Evolutionary conservation across 2,113 vertebrate genomes (phyloP).

Genomic region (human): DNA sequence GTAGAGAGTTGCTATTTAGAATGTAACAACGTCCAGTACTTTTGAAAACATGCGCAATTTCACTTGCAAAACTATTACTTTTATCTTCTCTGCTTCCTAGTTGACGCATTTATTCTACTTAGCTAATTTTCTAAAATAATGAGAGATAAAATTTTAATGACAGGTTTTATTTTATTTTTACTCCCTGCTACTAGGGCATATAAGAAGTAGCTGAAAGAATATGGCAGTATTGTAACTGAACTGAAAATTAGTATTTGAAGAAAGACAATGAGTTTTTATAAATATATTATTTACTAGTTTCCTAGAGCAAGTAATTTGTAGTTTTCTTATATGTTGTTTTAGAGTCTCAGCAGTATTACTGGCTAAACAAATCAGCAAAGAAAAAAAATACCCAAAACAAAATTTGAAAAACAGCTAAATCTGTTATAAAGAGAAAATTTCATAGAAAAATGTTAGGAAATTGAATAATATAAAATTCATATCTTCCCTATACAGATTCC

Average conservation of each 20-base stretch:
- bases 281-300: conserved; percentile 55
- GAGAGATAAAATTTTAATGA: conserved; percentile 54
- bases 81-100: conserved; percentile 6
- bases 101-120: not conserved
- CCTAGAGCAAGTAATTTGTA: conserved; percentile 17
- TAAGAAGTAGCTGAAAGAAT: conserved; percentile 59
- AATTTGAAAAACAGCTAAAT: not conserved
- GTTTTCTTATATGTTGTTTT: not conserved
- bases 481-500: not conserved
- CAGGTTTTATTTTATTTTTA: not conserved
- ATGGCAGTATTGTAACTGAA: conserved; percentile 45
- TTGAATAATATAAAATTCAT: not conserved
- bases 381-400: not conserved
- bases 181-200: conserved; percentile 20
- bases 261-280: conserved; percentile 49
- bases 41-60: conserved; percentile 38
- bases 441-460: not conserved
- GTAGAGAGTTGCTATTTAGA: not conserved
- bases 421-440: not conserved
- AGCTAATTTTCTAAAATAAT: conserved; percentile 30
- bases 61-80: not conserved
- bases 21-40: not conserved
- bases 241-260: conserved; percentile 66
- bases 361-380: not conserved
- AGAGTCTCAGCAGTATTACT: not conserved